phyloP scores from a whole-genome alignment of 1,140 invertebrate genomes.

The Aphidius gifuensis region DNA sequence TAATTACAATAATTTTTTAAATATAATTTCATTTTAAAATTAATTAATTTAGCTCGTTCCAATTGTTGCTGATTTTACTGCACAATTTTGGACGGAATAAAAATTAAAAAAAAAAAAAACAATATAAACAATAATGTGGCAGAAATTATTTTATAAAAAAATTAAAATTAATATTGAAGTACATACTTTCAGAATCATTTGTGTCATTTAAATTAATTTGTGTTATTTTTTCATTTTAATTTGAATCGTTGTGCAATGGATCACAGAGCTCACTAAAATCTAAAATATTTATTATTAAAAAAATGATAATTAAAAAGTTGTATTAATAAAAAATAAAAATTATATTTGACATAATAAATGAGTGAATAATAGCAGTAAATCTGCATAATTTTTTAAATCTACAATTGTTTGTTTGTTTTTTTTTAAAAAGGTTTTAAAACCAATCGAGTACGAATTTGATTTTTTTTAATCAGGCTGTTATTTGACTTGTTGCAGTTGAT shows the following conservation, averaged over 20 bases:
- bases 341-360: background rate
- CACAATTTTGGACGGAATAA: constrained; percentile 17
- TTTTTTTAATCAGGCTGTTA: constrained; percentile 45
- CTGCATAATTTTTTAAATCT: constrained; percentile 4
- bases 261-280: constrained; percentile 18
- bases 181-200: constrained; percentile 11
- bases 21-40: constrained; percentile 1
- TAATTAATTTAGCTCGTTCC: constrained; percentile 5
- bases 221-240: background rate
- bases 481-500: constrained; percentile 35
- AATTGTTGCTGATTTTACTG: background rate
- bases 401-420: constrained; percentile 1
- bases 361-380: background rate
- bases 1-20: constrained; percentile 3
- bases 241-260: constrained; percentile 18
- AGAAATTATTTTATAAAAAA: constrained; percentile 1
- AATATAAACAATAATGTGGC: constrained; percentile 2
- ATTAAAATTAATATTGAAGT: constrained; percentile 4
- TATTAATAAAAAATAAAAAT: background rate
- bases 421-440: background rate
- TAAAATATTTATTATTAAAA: background rate
- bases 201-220: background rate
- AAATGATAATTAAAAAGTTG: background rate
- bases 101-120: constrained; percentile 10
- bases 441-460: background rate